Evolutionary conservation across 2,888 invertebrate species (phyloP).

Genomic region (Thecocarcelia acutangulata): DNA sequence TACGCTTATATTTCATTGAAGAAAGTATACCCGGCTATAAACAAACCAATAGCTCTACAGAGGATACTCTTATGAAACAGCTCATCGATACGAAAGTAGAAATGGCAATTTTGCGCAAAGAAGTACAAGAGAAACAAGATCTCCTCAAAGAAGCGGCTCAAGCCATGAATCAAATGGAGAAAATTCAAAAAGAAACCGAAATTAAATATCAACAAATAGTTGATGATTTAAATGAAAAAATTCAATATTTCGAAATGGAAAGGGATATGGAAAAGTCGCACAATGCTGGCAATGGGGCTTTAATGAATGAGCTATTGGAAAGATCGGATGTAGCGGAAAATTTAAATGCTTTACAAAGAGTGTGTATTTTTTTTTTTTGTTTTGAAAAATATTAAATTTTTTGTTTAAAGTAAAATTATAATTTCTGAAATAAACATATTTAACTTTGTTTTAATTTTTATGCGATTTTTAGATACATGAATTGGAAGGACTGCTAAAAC

Average conservation of each 20-base stretch:
- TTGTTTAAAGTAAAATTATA: constrained; percentile 36
- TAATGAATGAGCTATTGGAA: constrained; percentile 74
- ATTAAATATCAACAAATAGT: constrained; percentile 77
- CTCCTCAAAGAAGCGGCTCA: constrained; percentile 92
- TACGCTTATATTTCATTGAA: constrained; percentile 94
- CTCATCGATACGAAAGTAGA: constrained; percentile 87
- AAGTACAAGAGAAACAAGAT: constrained; percentile 91
- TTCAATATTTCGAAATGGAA: constrained; percentile 76
- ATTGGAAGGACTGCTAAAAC: constrained; percentile 76
- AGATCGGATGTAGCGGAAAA: constrained; percentile 73
- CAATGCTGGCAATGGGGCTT: constrained; percentile 35
- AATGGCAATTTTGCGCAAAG: constrained; percentile 88
- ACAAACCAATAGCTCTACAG: constrained; percentile 71
- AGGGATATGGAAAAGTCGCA: constrained; percentile 72
- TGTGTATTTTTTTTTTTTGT: constrained; percentile 71
- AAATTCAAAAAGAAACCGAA: constrained; percentile 83
- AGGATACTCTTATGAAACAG: constrained; percentile 83
- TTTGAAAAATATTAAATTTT: constrained; percentile 69
- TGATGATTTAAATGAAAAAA: constrained; percentile 79
- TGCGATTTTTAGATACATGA: constrained; percentile 74
- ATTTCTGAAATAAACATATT: constrained; percentile 31
- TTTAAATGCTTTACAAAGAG: constrained; percentile 75
- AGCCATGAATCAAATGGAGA: constrained; percentile 89
- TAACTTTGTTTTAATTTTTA: constrained; percentile 8
- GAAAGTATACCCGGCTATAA: constrained; percentile 85